Evolutionary conservation across 2,888 invertebrate genomes (phyloP), one percentile per base, ranked within the genome.

Genomic region (Dryobotodes eremita): DNA sequence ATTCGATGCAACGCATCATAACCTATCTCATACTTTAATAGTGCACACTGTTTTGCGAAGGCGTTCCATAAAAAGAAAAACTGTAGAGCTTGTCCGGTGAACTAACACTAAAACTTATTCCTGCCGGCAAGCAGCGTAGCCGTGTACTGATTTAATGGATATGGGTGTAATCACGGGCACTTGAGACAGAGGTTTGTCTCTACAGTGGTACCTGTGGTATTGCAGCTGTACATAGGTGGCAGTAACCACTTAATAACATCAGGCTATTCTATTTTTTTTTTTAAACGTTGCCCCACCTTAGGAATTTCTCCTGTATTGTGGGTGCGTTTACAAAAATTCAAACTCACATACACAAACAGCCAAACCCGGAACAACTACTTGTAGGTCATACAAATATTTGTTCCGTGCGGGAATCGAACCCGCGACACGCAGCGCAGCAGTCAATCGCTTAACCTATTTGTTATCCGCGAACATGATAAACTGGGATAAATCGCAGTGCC

Each of bases 1-100:
- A 66, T 76, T 78, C 15, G 20, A 50, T 46, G 26, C 46, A 59
- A 74, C 57, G 2, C 13, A 55, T 17, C 50, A 71, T n/a, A 48
- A 20, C 2, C 4, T 46, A 31, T 42, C 31, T 61, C 42, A 20
- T 80, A 65, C 61, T 74, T 85, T 71, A 75, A 79, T 65, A 75
- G 23, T 73, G 78, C 79, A 85, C 86, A 75, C 20, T 61, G 71
- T 72, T 79, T 31, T 57, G 61, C n/a, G 23, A 59, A 71, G 15
- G 5, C 55, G 5, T 73, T 79, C 61, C 8, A 15, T 86, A 26
- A 42, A 80, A 80, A 69, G 7, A 20, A 65, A 53, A 68, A 57
- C 17, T 6, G 13, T 23, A 8, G 10, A 53, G 26, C 13, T 48
- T 0, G 20, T 36, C 17, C 0, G 4, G 23, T 20, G 48, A 53